phyloP scores from a whole-genome alignment of 1,140 invertebrate species.

The Panulirus ornatus region DNA sequence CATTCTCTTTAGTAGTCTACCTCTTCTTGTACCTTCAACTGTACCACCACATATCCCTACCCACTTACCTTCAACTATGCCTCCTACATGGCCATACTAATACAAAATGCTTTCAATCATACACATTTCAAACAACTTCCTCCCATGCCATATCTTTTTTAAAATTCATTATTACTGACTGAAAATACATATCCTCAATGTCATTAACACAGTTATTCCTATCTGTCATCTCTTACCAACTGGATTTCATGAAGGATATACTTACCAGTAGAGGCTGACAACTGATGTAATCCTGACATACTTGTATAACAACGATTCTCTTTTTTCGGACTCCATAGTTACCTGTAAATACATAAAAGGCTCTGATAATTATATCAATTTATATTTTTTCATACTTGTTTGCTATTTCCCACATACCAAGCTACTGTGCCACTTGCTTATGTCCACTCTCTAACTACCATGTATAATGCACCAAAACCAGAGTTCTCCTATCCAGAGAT shows the following conservation, averaged over 20 bases:
- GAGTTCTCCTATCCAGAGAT: too few species aligned
- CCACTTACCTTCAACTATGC: neutral
- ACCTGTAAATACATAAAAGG: neutral
- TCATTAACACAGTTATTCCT: neutral
- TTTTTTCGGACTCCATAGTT: neutral
- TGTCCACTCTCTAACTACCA: too few species aligned
- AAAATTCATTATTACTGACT: neutral
- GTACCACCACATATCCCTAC: neutral
- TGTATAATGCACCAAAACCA: too few species aligned
- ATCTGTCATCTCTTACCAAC: neutral
- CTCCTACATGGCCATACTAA: neutral
- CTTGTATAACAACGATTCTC: constrained; percentile 77
- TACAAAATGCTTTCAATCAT: neutral
- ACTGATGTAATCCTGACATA: constrained; percentile 85
- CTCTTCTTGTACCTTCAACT: neutral
- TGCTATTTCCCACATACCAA: too few species aligned
- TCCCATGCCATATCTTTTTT: neutral
- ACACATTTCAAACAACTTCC: neutral
- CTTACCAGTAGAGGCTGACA: constrained; percentile 87
- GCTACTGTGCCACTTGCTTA: too few species aligned
- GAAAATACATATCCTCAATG: neutral
- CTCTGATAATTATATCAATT: too few species aligned
- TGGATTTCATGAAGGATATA: constrained; percentile 46
- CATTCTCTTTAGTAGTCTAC: neutral
- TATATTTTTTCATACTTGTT: too few species aligned